Conservation (phyloP, 37 sponge, comb jelly and placozoan species). For the Bolinopsis microptera region DNA sequence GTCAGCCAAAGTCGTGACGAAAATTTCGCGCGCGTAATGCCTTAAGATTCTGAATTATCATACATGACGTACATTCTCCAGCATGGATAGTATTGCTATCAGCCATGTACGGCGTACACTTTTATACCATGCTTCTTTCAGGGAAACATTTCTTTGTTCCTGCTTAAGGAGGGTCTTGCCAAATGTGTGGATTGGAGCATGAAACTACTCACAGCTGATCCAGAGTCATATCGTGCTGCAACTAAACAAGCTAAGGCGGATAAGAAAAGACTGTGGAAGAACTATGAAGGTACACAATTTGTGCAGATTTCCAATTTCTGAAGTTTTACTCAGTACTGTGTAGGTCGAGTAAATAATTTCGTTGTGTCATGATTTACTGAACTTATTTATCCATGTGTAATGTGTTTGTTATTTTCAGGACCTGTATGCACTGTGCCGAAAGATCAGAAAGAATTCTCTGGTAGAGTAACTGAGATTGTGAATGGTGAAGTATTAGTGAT, state of each 20-base stretch:
- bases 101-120: too few species aligned
- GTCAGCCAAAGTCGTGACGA: constrained; percentile 27
- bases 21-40: constrained; percentile 13
- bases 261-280: constrained; percentile 48
- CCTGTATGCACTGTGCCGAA: constrained; percentile 43
- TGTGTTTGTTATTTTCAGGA: constrained; percentile 26
- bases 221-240: constrained; percentile 17
- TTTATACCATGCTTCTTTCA: not conserved
- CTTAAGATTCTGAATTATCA: too few species aligned
- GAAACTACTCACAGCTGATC: constrained; percentile 72
- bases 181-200: constrained; percentile 98
- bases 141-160: constrained; percentile 91
- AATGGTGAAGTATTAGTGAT: constrained; percentile 86
- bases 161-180: constrained; percentile 90
- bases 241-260: not conserved
- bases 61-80: too few species aligned
- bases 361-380: not conserved
- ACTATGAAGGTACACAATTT: constrained; percentile 1
- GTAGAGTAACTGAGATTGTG: constrained; percentile 85
- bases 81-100: too few species aligned
- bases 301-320: too few species aligned
- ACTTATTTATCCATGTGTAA: not conserved
- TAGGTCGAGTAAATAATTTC: too few species aligned
- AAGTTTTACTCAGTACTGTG: too few species aligned
- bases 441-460: constrained; percentile 64